Evolutionary conservation across 2,797 vertebrate species (phyloP).

Genomic region (Lepidocolaptes lacrymiger): DNA sequence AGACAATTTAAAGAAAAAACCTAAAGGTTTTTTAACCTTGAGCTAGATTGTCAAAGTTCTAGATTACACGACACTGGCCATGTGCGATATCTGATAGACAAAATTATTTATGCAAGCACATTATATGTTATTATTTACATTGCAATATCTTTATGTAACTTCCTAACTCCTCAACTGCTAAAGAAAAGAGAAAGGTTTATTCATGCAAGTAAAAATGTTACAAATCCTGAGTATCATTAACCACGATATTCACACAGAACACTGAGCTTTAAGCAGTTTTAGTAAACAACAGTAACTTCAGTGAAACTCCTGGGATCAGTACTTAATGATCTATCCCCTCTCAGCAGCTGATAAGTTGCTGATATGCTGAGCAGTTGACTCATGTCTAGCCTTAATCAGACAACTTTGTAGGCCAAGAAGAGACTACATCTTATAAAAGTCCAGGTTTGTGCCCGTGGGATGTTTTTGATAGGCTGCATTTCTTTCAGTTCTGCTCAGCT

Average conservation of each 20-base stretch:
- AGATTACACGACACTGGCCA: not conserved
- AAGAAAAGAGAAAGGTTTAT: not conserved
- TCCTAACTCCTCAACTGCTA: not conserved
- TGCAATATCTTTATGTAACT: not conserved
- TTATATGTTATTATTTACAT: not conserved
- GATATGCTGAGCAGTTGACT: not conserved
- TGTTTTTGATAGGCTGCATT: not conserved
- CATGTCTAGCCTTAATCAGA: not conserved
- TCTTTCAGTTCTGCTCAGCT: not conserved
- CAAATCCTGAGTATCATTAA: not conserved
- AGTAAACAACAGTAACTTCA: not conserved
- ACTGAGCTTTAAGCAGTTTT: not conserved
- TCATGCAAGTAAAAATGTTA: not conserved
- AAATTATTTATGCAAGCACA: not conserved
- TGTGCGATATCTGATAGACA: not conserved
- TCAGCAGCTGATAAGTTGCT: not conserved
- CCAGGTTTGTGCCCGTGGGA: not conserved
- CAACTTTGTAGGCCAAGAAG: not conserved
- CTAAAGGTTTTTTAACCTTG: not conserved
- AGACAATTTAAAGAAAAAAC: not conserved
- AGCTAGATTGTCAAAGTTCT: not conserved
- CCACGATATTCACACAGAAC: not conserved
- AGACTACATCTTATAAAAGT: not conserved
- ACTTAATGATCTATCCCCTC: not conserved
- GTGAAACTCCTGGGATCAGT: not conserved